Evolutionary conservation across 2,797 vertebrate species (phyloP).

Genomic region (Harpagifer antarcticus): DNA sequence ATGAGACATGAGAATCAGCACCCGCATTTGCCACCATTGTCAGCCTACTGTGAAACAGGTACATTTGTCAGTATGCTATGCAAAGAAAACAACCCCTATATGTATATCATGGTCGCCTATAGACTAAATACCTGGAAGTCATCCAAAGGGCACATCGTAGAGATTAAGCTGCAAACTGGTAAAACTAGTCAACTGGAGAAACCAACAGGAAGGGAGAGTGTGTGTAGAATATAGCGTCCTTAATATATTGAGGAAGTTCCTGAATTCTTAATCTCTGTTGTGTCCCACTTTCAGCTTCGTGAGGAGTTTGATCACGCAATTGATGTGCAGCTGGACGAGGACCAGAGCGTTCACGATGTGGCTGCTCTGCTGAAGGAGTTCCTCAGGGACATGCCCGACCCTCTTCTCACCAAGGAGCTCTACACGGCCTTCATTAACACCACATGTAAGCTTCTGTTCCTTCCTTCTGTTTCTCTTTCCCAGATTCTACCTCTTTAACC

Average conservation of each 20-base stretch:
- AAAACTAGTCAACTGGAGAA: conserved; percentile 22
- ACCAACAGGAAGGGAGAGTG: conserved; percentile 40
- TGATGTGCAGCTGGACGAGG: conserved; percentile 92
- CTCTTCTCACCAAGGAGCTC: conserved; percentile 94
- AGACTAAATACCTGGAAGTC: conserved; percentile 32
- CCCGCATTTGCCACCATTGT: not conserved
- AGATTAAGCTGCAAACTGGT: conserved; percentile 36
- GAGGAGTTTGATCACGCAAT: conserved; percentile 95
- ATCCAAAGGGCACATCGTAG: conserved; percentile 39
- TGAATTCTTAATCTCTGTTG: conserved; percentile 22
- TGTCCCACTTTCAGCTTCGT: conserved; percentile 83
- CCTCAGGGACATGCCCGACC: conserved; percentile 96
- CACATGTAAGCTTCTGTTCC: conserved; percentile 67
- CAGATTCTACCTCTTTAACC: too few species aligned
- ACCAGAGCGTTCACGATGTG: conserved; percentile 95
- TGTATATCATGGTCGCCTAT: not conserved
- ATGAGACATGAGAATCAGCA: too few species aligned
- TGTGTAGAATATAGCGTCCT: conserved; percentile 40
- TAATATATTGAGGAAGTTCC: conserved; percentile 52
- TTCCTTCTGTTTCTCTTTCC: not conserved
- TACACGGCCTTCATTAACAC: conserved; percentile 96
- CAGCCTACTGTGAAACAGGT: not conserved
- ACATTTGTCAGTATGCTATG: not conserved
- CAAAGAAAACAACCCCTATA: not conserved
- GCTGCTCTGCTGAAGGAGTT: conserved; percentile 96